Conservation (phyloP, 2,797 vertebrate species). For the Anguilla anguilla region DNA sequence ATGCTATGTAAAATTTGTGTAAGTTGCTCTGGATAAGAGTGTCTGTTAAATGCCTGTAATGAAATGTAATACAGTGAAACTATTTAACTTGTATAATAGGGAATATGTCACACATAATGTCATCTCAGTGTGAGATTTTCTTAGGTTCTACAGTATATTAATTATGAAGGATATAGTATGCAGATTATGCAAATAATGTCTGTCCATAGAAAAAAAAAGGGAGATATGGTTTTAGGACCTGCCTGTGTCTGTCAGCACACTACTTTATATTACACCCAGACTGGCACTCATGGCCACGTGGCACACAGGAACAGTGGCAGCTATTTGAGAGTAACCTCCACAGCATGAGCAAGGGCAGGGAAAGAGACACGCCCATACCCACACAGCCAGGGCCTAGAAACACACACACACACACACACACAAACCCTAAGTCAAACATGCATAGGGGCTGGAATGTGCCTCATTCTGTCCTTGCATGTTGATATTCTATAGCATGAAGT, state of each 20-base stretch:
- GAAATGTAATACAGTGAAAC: too few species aligned
- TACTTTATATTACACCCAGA: background rate
- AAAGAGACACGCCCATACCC: constrained; percentile 28
- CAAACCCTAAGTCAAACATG: background rate
- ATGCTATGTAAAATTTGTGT: too few species aligned
- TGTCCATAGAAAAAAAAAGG: background rate
- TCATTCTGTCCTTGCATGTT: background rate
- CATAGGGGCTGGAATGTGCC: background rate
- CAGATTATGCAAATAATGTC: background rate
- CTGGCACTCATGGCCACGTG: constrained; percentile 42
- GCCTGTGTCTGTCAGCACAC: constrained; percentile 27
- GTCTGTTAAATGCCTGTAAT: too few species aligned
- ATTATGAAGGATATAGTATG: background rate
- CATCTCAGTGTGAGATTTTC: background rate
- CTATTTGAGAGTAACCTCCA: constrained; percentile 55
- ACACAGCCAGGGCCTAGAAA: background rate
- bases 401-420: background rate
- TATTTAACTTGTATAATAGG: background rate
- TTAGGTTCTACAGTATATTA: background rate
- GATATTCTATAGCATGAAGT: background rate
- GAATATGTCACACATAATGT: background rate
- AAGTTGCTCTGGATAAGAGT: too few species aligned
- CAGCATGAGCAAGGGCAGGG: constrained; percentile 31
- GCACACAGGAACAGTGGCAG: constrained; percentile 39
- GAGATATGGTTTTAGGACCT: background rate